Base-by-base conservation (phyloP, 2,888 invertebrate genomes). In the Lasiommata megera region DNA sequence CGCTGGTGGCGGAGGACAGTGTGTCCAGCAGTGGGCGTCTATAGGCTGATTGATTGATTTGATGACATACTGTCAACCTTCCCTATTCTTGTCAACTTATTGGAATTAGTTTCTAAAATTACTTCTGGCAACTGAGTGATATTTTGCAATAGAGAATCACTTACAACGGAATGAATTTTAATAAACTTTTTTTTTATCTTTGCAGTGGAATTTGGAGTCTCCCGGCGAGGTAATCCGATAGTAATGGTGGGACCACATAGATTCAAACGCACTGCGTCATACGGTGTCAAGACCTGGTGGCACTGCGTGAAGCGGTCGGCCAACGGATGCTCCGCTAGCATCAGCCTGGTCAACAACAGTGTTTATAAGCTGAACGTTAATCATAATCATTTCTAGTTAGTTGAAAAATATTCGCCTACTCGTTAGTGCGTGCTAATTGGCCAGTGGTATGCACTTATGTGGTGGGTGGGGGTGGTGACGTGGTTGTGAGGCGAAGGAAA, bases 221-320 rank as follows among this genome's bases (percentile, higher is more conserved):
- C 76, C 0, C 70, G 71, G 37, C 65, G 69, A 46, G 76, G 75
- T 6, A 76, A 73, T 17, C 69, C 68, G 0, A 67, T 75, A 34
- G 67, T 74, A 12, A 67, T 71, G 60, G 60, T 73, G 37, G 70
- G 66, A 16, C 58, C 62, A 0, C 68, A 67, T 47, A 71, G 73
- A 63, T 77, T 71, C 53, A 69, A 67, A 16, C 67, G 72, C 46
- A 68, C 67, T 1, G 68, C 70, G 5, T 63, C 58, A 3, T 65
- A 67, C 14, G 71, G 69, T 0, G 18, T 54, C 17, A 77, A 71
- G 8, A 69, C 68, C 12, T 69, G 74, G 70, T 79, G 78, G 79
- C 68, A 71, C 7, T 79, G 78, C 54, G 67, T 73, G 46, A 76
- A 74, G 58, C 63, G 72, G 3, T 67, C 71, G 2, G 64, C 67